Base-by-base conservation (phyloP, 1,140 invertebrate species). In the Solen grandis region DNA sequence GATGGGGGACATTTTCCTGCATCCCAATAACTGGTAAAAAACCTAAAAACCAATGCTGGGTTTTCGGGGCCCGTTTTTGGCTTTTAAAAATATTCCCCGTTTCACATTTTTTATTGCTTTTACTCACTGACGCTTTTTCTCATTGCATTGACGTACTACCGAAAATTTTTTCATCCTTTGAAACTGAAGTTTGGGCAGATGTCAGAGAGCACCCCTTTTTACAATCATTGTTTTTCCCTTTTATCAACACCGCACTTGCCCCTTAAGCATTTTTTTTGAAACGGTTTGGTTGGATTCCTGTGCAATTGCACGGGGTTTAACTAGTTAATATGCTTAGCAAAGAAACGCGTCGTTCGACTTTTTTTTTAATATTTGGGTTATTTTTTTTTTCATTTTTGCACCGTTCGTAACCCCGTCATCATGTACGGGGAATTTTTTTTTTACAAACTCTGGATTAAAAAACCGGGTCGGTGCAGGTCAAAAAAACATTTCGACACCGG, bases 221-320 rank as follows among this genome's bases (percentile, higher is more conserved):
- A 96, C 98, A 60, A 94, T 95, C 50, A 92, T 96, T 27, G 97
- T 98, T 35, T n/a, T n/a, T 98, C 97, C 97, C 92, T 97, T 82
- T 95, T 95, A 38, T 97, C 97, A 0, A 96, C 96, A 5, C 96
- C 2, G 62, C 84, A 2, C 52, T 55, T 13, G 72, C 84, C 29
- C 87, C 87, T 33, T 82, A 86, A 59, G 74, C 73, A 13, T 73
- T 82, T 84, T 82, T 72, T 85, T 83, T 35, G 74, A 86, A 8
- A 75, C 82, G 0, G 31, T 77, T 19, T 68, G 81, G 38, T 55
- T 82, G 14, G 25, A 60, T 2, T 50, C 77, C 1, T 78, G 75
- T 35, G 25, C 36, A 38, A 66, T 50, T 13, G 76, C 65, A n/a
- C 50, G 55, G 1, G 62, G 69, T 57, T 62, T 29, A 36, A 65